Base-by-base conservation (phyloP, 92 coral and sea anemone genomes). In the Porites evermanni region DNA sequence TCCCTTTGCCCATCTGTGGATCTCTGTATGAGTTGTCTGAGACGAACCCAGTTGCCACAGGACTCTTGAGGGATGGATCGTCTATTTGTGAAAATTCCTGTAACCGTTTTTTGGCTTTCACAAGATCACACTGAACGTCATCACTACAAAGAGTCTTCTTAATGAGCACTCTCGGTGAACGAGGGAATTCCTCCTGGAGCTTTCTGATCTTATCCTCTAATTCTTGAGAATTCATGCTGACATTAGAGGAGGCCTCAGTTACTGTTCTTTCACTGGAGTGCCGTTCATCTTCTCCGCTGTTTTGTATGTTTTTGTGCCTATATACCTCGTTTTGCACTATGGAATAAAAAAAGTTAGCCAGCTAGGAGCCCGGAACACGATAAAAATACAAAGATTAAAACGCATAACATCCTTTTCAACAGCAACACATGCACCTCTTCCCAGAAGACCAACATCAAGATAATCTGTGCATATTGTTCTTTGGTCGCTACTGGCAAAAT, bases 71-170 rank as follows among this genome's bases (percentile, higher is more conserved):
- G 6, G 58, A 14, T 50, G 67, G 67, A 56, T 75, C 24, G 17
- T 75, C 23, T 17, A 23, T 75, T 54, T 75, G 66, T 75, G 3
- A 21, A 74, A 74, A 74, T 51, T 74, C 44, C 63, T 74, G 78
- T 53, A 74, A 29, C 44, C 26, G 24, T 17, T 74, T 9, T 9
- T 66, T 53, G 60, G 79, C 79, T 58, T 21, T 75, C 8, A 12
- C 53, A 7, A 75, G 18, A 50, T 54, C 50, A 12, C 79, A 65
- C 1, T 56, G 23, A 17, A 75, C 79, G 67, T 75, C 67, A 12
- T 75, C 79, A n/a, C 52, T 20, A 56, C 66, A 32, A 23, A 75
- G 79, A 56, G 60, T 7, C 58, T 10, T 75, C 7, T 24, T 58
- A 19, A 75, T 21, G 1, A 75, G 52, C 52, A 75, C 66, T 1